These are phyloP conservation scores for Pantherophis alleghaniensis DNA, from an alignment of 2,797 vertebrate species.

Conservation along the genomic window DNA sequence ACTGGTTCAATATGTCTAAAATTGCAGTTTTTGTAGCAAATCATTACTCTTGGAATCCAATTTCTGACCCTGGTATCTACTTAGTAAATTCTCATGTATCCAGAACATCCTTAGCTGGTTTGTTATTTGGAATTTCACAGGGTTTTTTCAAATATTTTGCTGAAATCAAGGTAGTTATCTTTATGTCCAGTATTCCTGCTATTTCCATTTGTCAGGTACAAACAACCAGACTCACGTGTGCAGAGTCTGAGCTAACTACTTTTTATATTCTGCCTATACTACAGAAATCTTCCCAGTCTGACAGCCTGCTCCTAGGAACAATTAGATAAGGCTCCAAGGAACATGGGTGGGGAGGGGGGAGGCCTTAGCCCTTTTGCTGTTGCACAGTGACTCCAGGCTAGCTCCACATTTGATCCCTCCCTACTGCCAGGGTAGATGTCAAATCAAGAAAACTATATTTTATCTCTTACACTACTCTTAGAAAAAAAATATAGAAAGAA, in stretches of 20 bases:
- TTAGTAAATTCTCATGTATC: not conserved
- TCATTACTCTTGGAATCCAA: not conserved
- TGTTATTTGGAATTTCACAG: not conserved
- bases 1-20: not conserved
- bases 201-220: not conserved
- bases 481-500: not conserved
- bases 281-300: not conserved
- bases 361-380: not conserved
- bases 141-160: not conserved
- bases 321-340: not conserved
- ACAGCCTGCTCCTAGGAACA: not conserved
- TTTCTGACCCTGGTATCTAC: not conserved
- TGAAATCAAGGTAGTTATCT: not conserved
- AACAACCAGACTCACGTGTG: not conserved
- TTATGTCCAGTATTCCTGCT: not conserved
- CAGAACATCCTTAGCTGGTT: not conserved
- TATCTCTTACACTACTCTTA: not conserved
- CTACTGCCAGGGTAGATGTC: not conserved
- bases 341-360: too few relatives aligned
- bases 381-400: not conserved
- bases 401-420: not conserved
- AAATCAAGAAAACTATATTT: not conserved
- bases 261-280: not conserved
- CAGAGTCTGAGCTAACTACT: not conserved
- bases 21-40: not conserved